A percentile compares a stretch with the other conserved stretches of the same genome.
Evolutionary conservation across 1,140 invertebrate species (phyloP).

Genomic region (Paraescarpia echinospica): DNA sequence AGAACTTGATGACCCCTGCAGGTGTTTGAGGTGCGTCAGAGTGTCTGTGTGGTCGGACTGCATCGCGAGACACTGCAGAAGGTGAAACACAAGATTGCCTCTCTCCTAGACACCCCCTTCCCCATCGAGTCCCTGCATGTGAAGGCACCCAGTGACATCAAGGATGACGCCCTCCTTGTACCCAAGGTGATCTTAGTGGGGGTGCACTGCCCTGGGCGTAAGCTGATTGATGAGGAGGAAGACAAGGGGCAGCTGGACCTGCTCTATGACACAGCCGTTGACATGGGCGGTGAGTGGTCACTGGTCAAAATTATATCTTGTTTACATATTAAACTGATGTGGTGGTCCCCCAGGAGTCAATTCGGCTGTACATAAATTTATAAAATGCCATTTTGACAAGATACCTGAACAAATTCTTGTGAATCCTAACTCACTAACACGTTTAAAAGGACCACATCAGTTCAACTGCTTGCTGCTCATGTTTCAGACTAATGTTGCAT

Average conservation of each 20-base stretch:
- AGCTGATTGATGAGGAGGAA: constrained; percentile 26
- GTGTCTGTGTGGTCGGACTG: constrained; percentile 23
- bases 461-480: too few species aligned
- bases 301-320: too few species aligned
- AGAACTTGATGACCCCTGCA: not conserved
- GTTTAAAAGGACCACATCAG: too few species aligned
- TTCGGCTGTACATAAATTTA: too few species aligned
- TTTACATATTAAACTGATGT: too few species aligned
- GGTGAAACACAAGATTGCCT: constrained; percentile 14
- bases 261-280: constrained; percentile 25
- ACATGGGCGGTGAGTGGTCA: constrained; percentile 24
- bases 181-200: constrained; percentile 29
- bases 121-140: constrained; percentile 27
- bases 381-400: too few species aligned
- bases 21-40: constrained; percentile 17
- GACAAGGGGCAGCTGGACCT: constrained; percentile 23
- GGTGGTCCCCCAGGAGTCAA: too few species aligned
- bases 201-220: constrained; percentile 19
- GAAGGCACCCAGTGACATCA: constrained; percentile 13
- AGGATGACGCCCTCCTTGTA: constrained; percentile 27
- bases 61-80: constrained; percentile 18
- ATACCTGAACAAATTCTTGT: too few species aligned
- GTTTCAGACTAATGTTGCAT: too few species aligned
- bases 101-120: not conserved
- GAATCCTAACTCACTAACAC: too few species aligned